Evolutionary conservation across 2,113 vertebrate species (phyloP).

Genomic region (Esox niger): DNA sequence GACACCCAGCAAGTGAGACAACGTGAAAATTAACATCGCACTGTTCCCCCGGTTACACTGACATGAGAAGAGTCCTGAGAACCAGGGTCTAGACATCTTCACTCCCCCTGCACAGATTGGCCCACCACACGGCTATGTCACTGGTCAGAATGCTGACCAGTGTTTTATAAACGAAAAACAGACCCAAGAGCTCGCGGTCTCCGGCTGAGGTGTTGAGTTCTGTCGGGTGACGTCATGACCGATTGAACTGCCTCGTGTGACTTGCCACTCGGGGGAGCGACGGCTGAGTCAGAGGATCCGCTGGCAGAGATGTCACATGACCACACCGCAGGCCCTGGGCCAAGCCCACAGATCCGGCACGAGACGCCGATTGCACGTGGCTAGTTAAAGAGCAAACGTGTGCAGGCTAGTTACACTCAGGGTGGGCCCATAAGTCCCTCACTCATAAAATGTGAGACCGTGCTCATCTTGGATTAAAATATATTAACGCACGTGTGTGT

Average conservation of each 20-base stretch:
- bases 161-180: no score
- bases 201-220: background rate
- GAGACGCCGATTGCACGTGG: no score
- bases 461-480: no score
- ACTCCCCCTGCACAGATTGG: no score
- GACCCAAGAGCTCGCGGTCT: no score
- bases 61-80: no score
- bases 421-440: no score
- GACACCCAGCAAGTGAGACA: background rate
- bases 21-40: background rate
- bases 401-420: background rate
- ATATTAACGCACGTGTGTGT: no score
- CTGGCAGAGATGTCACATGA: background rate
- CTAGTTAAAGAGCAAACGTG: background rate
- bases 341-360: background rate
- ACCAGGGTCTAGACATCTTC: no score
- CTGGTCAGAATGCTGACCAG: no score
- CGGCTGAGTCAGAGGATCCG: slow-evolving; percentile 5
- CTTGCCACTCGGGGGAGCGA: background rate
- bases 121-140: no score
- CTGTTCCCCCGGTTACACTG: background rate
- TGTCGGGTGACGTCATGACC: background rate
- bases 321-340: background rate
- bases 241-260: background rate
- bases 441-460: no score